Conservation (phyloP, 2,797 vertebrate genomes). For the Melopsittacus undulatus region DNA sequence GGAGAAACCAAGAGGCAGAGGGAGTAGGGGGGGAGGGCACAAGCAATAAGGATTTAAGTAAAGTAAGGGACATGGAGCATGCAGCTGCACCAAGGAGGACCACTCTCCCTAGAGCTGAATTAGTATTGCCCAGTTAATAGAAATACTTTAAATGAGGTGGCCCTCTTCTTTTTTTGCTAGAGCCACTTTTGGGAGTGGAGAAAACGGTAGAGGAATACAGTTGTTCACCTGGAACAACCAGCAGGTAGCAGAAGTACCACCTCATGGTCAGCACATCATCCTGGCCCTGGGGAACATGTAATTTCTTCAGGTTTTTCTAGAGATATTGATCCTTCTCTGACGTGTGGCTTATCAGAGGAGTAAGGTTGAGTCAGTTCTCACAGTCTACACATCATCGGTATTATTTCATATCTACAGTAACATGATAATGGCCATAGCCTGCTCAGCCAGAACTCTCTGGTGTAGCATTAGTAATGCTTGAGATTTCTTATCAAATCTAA, state of each 20-base stretch:
- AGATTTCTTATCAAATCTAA: neutral
- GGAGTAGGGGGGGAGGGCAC: neutral
- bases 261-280: neutral
- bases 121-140: neutral
- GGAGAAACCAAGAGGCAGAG: neutral
- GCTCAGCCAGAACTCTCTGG: neutral
- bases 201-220: neutral
- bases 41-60: neutral
- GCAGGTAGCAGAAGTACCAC: neutral
- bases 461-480: neutral
- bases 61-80: neutral
- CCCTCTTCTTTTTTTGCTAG: neutral
- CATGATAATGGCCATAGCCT: neutral
- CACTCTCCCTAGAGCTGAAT: neutral
- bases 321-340: neutral
- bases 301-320: neutral
- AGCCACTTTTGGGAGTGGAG: neutral
- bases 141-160: neutral
- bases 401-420: neutral
- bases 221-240: neutral
- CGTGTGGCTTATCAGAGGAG: neutral
- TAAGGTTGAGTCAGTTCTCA: neutral
- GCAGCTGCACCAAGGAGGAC: neutral
- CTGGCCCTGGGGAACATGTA: fast-evolving
- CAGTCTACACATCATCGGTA: neutral